Base-by-base conservation (phyloP, 2,888 invertebrate genomes). In the Mesorhabditis spiculigera region DNA sequence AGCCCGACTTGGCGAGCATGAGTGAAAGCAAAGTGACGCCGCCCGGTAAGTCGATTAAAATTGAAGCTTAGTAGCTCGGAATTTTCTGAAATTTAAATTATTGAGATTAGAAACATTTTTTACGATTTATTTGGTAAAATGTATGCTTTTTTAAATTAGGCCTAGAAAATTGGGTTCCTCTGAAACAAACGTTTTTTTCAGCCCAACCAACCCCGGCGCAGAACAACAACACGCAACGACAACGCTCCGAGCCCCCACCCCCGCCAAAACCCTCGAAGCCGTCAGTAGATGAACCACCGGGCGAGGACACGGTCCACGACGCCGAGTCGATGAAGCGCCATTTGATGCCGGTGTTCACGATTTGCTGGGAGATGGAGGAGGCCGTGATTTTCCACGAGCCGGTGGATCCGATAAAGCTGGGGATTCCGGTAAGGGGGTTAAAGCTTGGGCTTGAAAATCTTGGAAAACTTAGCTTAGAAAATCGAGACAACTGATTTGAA, bases 351-450 rank as follows among this genome's bases (percentile, higher is more conserved):
- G 94, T 95, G 0, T 88, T 96, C 78, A 95, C 97, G 82, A 95
- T 94, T 86, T 88, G 98, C 43, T 93, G 92, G 86, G 89, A 92
- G 8, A 93, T 93, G 86, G 96, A 97, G 86, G 97, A 98, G 87
- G 94, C 95, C 4, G 58, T 71, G 41, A 97, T 97, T 41, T 99
- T 98, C 89, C 90, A 95, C 75, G 93, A 93, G 86, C 96, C 98
- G 0, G 98, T 98, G 8, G 96, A 98, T 89, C 95, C 97, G 3
- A 90, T 91, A 81, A 76, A 85, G 64, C 83, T 89, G 16, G 86
- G 87, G 72, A 89, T 89, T 74, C 88, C 88, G 64, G 87, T 87
- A 79, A 86, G 86, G 82, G 62, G 58, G 43, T 42, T 71, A 3
- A 3, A 41, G 10, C 58, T 10, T n/a, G 10, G 2, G 10, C 58